A percentile compares a stretch with the other conserved stretches of the same genome.
Evolutionary conservation across 2,888 invertebrate genomes (phyloP).

Genomic region (Lomographa bimaculata): DNA sequence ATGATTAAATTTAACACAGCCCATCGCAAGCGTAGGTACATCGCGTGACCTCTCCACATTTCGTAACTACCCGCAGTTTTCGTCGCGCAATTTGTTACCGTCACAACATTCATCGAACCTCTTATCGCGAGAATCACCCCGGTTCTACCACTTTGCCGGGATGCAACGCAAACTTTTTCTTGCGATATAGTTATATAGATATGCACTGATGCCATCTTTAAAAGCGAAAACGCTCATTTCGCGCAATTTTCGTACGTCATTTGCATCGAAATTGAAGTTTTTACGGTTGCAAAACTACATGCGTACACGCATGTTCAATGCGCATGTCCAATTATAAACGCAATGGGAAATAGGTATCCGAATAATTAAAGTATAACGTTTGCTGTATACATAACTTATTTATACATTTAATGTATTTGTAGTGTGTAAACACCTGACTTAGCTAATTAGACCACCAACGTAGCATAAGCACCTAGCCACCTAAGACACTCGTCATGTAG

Average conservation of each 20-base stretch:
- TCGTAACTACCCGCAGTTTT: conserved; percentile 40
- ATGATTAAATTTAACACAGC: conserved; percentile 10
- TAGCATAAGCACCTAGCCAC: too few relatives aligned
- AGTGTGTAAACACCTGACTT: too few relatives aligned
- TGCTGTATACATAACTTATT: too few relatives aligned
- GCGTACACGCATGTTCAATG: conserved; percentile 72
- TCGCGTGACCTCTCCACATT: conserved; percentile 52
- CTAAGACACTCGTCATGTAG: too few relatives aligned
- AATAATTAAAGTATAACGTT: conserved; percentile 12
- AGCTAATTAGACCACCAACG: too few relatives aligned
- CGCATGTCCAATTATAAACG: conserved; percentile 62
- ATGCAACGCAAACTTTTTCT: conserved; percentile 72
- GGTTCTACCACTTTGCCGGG: conserved; percentile 47
- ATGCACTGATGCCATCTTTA: conserved; percentile 51
- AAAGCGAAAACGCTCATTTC: conserved; percentile 60
- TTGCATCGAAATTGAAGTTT: conserved; percentile 74
- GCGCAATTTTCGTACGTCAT: conserved; percentile 64
- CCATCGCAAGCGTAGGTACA: conserved; percentile 11
- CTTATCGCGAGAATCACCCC: conserved; percentile 45
- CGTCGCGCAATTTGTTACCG: conserved; percentile 42
- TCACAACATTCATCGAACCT: conserved; percentile 49
- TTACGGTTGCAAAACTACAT: conserved; percentile 50
- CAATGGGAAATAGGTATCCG: conserved; percentile 20
- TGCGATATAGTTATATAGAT: conserved; percentile 29
- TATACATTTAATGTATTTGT: too few relatives aligned